phyloP scores from a whole-genome alignment of 2,113 vertebrate species.

The Eptesicus fuscus region DNA sequence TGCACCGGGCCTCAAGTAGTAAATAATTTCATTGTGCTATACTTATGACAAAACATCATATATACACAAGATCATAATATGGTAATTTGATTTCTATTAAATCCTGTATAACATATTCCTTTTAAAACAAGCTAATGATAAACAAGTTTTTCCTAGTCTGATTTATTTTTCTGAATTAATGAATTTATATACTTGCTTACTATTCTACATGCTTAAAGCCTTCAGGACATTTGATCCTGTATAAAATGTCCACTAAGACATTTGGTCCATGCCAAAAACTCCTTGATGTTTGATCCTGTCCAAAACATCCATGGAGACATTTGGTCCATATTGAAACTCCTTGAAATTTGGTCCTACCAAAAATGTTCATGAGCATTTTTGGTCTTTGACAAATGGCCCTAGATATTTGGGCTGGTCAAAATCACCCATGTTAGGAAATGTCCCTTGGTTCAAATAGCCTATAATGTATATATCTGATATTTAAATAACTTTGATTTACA shows the following conservation, averaged over 20 bases:
- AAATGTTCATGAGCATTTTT: neutral
- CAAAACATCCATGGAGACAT: neutral
- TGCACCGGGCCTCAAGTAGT: no score
- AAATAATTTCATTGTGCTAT: constrained; percentile 61
- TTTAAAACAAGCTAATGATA: constrained; percentile 72
- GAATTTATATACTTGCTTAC: constrained; percentile 59
- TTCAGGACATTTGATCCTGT: neutral
- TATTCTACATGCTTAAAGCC: constrained; percentile 21
- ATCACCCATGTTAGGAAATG: neutral
- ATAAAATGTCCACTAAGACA: neutral
- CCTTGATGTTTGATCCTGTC: neutral
- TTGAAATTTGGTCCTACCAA: neutral
- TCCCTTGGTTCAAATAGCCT: neutral
- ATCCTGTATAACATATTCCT: constrained; percentile 66
- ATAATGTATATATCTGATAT: neutral
- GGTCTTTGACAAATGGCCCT: neutral
- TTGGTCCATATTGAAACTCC: neutral
- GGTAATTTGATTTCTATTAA: constrained; percentile 69
- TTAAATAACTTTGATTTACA: neutral
- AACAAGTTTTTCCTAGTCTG: constrained; percentile 51
- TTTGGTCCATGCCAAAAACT: neutral
- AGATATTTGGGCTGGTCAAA: neutral
- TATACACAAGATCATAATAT: constrained; percentile 47
- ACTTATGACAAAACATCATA: constrained; percentile 62
- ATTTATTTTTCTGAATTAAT: constrained; percentile 67